Evolutionary conservation across 2,113 vertebrate species (phyloP).

Genomic region (Serilophus lunatus): DNA sequence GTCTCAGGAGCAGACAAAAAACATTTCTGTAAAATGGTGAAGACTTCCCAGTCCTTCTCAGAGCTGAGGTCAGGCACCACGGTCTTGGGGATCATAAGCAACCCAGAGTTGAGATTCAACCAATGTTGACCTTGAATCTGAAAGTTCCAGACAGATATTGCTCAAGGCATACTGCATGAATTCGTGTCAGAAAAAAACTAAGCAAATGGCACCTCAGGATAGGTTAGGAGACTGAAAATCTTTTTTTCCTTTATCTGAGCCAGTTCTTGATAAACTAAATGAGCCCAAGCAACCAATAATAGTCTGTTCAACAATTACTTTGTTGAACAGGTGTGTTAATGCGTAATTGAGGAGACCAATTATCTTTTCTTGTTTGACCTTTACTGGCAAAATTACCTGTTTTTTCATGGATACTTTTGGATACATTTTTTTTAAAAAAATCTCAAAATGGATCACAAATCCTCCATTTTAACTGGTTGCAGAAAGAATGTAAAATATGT

Average conservation of each 20-base stretch:
- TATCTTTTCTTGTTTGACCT: neutral
- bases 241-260: neutral
- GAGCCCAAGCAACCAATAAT: neutral
- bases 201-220: neutral
- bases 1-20: neutral
- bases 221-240: neutral
- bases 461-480: neutral
- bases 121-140: neutral
- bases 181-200: neutral
- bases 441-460: neutral
- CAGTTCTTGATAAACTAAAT: neutral
- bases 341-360: neutral
- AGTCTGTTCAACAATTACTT: neutral
- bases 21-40: neutral
- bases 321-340: neutral
- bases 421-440: neutral
- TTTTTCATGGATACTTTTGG: neutral
- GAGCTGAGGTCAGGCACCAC: neutral
- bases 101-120: neutral
- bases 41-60: neutral
- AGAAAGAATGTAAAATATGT: neutral
- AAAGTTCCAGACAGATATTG: neutral
- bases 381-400: neutral
- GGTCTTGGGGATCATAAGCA: neutral
- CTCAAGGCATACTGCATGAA: fast-evolving